Base-by-base conservation (phyloP, 2,113 vertebrate species). In the Camarhynchus parvulus region DNA sequence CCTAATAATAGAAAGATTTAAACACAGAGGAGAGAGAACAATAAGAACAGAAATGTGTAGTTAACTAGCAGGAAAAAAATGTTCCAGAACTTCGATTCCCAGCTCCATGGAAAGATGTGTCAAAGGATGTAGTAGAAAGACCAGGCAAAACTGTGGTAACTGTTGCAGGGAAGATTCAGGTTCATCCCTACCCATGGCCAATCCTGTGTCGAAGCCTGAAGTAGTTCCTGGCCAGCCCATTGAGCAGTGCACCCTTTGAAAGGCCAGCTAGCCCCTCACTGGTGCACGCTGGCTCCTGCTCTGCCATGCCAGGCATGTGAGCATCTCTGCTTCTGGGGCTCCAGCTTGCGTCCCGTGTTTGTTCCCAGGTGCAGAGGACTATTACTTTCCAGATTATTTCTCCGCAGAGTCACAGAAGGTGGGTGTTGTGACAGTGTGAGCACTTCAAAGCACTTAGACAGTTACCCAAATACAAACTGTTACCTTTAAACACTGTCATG, bases 171-270 rank as follows among this genome's bases (percentile, higher is more conserved):
- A 73, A 5, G 27, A 61, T n/a, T 47, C 4, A 1, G 9, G 30
- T 39, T 72, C 23, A 19, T 67, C 0, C 0, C 44, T 85, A 19
- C 47, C 44, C 10, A 1, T 58, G 33, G 15, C 46, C 15, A n/a
- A 4, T 49, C 33, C 49, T 22, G 2, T 59, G 37, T 49, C 37
- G 53, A 59, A 73, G 63, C 10, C 61, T 66, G 16, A 47, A 86
- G 46, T 20, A n/a, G 44, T 14, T 85, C 37, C 52, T 74, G 35
- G 25, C 30, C 33, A 61, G 31, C 21, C 10, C 61, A 35, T 13
- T 42, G n/a, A 61, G 27, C 52, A 87, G 31, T 10, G 13, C 7
- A 4, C 20, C 6, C 35, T 67, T 55, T 67, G 47, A 33, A 84
- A 87, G 41, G 31, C 18, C 3, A 4, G 31, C 41, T 41, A 16